Evolutionary conservation across 2,888 invertebrate genomes (phyloP), one percentile per base, ranked within the genome.

Genomic region (Nomada fucata): DNA sequence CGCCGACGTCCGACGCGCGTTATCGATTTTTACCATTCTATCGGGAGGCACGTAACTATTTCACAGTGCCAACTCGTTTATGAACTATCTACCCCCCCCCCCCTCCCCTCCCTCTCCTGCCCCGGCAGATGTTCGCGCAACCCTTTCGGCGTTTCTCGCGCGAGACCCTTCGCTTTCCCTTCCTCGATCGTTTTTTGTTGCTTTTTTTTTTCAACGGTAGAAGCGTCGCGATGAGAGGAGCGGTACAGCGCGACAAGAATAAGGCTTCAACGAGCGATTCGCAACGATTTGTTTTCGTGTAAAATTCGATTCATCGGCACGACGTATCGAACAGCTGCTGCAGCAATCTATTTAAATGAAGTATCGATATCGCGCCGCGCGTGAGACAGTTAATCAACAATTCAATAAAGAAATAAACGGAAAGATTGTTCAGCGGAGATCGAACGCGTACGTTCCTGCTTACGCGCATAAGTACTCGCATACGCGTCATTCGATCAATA

Each of bases 401-500:
- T 67, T 26, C 11, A 59, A 26, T 4, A 61, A 44, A 9, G 26
- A n/a, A 20, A 52, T 10, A 10, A 55, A 23, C n/a, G n/a, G 20
- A 29, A 67, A n/a, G 50, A 50, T 20, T 50, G 63, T 20, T 57
- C 26, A 53, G 47, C 15, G 13, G 53, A 80, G 73, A 64, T 79
- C 53, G 57, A 60, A 80, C 67, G 59, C 47, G 50, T 69, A 78
- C 55, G n/a, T 20, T n/a, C 18, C 60, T 64, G 47, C 26, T 53
- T 70, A 76, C 63, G 57, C 57, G 59, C 23, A 47, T 74, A 59
- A 20, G 64, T 74, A 76, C 15, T 53, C 55, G 29, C 57, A 60
- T 81, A 84, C 89, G 82, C 85, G 86, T 81, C 83, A 83, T 81
- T 84, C 89, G 92, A 92, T 92, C 92, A 92, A 92, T 92, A 92